phyloP scores from a whole-genome alignment of 2,797 vertebrate species.

The Tapirus indicus region DNA sequence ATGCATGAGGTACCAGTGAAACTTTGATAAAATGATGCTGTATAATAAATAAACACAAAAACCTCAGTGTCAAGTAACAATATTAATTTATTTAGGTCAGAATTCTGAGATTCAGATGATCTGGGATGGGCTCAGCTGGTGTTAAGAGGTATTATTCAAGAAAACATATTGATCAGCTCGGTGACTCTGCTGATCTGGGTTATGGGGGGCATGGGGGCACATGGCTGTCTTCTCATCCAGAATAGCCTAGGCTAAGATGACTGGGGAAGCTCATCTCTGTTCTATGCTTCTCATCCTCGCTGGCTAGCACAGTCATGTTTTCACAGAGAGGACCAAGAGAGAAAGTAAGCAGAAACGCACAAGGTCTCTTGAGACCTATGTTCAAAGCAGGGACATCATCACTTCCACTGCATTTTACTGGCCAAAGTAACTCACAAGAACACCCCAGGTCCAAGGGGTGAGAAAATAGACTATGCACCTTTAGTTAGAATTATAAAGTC shows the following conservation, averaged over 20 bases:
- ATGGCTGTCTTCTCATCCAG: neutral
- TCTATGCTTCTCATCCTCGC: neutral
- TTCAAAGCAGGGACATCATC: neutral
- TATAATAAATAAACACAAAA: conserved; percentile 20
- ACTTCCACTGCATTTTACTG: neutral
- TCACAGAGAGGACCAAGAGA: neutral
- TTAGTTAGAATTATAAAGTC: conserved; percentile 5
- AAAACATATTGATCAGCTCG: neutral
- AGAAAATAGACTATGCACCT: neutral
- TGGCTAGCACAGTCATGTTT: neutral
- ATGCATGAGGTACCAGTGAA: neutral
- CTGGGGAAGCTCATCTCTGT: neutral
- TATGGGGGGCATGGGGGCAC: neutral
- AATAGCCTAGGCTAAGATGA: neutral
- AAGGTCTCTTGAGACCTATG: neutral
- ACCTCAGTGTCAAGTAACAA: neutral
- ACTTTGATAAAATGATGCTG: neutral
- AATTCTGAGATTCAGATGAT: neutral
- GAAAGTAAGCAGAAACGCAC: neutral
- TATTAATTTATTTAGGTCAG: neutral
- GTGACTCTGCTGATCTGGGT: neutral
- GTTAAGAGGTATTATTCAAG: neutral
- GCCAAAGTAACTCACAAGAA: neutral
- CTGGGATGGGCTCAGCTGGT: neutral
- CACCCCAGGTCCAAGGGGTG: neutral